Percentiles rank a stretch among this genome's conserved stretches.
Evolutionary conservation across 2,797 vertebrate genomes (phyloP).

Genomic region (Parotocinclus haroldoi): DNA sequence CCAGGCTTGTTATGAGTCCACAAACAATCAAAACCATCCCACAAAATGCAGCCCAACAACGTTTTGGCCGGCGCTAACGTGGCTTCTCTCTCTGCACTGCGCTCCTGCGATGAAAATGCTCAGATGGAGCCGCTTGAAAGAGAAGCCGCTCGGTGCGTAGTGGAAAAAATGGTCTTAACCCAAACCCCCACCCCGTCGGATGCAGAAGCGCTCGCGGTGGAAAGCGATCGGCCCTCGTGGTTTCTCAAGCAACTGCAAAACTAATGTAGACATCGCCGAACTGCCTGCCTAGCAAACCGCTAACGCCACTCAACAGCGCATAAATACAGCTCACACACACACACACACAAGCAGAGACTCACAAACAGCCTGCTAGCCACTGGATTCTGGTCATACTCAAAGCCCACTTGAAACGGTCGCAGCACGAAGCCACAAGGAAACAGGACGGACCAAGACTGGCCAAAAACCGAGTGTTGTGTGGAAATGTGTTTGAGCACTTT

Average conservation of each 20-base stretch:
- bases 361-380: not conserved
- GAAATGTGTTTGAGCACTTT: slow-evolving; percentile 11
- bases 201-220: slow-evolving; percentile 22
- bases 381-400: slow-evolving; percentile 26
- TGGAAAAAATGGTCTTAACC: slow-evolving; percentile 29
- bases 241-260: slow-evolving; percentile 34
- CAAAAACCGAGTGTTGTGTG: not conserved
- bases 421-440: slow-evolving; percentile 3
- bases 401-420: slow-evolving; percentile 21
- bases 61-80: not conserved
- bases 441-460: not conserved
- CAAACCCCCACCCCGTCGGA: slow-evolving; percentile 13
- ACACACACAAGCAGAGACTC: slow-evolving; percentile 8
- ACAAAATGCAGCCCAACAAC: not conserved
- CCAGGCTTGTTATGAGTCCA: not conserved
- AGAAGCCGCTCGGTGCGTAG: not conserved
- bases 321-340: slow-evolving; percentile 20
- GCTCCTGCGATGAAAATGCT: not conserved
- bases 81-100: not conserved
- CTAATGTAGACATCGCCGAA: slow-evolving; percentile 36
- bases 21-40: not conserved
- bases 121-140: not conserved
- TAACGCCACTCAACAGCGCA: slow-evolving; percentile 28
- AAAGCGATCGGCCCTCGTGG: slow-evolving; percentile 23
- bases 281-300: slow-evolving; percentile 31